Conservation (phyloP, 30 jellyfish, hydroid and myxozoan genomes). For the Catostylus mosaicus region DNA sequence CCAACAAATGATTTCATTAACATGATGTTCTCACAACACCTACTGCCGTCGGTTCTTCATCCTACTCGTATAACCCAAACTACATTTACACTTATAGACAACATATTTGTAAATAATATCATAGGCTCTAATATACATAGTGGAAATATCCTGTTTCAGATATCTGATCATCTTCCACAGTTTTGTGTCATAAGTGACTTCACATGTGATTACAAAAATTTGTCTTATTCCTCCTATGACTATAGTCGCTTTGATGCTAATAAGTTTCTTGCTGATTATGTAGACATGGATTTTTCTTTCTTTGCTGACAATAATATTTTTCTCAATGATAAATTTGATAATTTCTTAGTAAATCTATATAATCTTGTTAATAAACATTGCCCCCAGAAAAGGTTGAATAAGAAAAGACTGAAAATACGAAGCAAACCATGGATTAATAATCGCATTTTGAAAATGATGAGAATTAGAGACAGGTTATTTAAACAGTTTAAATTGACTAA, state of each 20-base stretch:
- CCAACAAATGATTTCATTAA: constrained; percentile 17
- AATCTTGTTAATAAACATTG: no score
- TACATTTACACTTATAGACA: constrained; percentile 22
- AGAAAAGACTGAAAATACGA: no score
- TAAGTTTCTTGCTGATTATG: constrained; percentile 1
- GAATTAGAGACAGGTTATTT: no score
- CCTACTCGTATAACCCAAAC: constrained; percentile 38
- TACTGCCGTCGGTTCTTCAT: constrained; percentile 30
- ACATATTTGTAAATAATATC: constrained; percentile 6
- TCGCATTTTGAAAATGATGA: no score
- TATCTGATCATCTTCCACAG: constrained; percentile 9
- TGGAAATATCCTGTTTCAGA: constrained; percentile 22
- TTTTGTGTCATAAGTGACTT: constrained; percentile 8
- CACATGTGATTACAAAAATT: constrained; percentile 13
- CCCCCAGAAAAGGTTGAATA: no score
- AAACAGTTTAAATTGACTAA: no score
- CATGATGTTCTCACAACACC: constrained; percentile 27
- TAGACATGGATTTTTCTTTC: constrained; percentile 5
- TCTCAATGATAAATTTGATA: no score
- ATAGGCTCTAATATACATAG: constrained; percentile 13
- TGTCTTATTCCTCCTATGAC: constrained; percentile 6
- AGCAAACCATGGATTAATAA: no score
- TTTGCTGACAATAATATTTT: no score
- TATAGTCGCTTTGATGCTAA: constrained; percentile 19
- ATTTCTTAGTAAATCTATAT: no score